phyloP scores from a whole-genome alignment of 2,888 invertebrate species.

The Lithophane leautieri region DNA sequence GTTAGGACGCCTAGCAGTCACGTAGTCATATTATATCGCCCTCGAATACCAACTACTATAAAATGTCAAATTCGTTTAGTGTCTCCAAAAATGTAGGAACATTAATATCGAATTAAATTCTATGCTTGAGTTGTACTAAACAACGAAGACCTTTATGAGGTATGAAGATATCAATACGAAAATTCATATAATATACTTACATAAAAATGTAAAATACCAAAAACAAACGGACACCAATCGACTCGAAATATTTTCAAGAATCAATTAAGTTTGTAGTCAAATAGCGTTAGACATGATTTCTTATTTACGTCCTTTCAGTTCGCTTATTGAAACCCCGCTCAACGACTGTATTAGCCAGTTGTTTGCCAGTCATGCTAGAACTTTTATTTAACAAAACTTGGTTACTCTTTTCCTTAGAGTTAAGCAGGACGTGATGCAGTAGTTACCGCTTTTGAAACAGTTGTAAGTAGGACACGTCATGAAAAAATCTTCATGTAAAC shows the following conservation, averaged over 20 bases:
- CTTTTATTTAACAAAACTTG: constrained; percentile 1
- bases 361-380: background rate
- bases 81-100: background rate
- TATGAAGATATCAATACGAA: background rate
- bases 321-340: background rate
- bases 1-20: constrained; percentile 18
- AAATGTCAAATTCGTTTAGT: constrained; percentile 29
- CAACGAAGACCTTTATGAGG: background rate
- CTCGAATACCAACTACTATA: constrained; percentile 32
- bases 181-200: no score
- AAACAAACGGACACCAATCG: background rate
- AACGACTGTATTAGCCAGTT: constrained; percentile 17
- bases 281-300: background rate
- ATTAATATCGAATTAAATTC: background rate
- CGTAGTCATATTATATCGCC: constrained; percentile 26
- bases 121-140: background rate
- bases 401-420: background rate
- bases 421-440: background rate
- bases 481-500: background rate
- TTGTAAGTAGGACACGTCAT: background rate
- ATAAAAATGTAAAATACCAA: background rate
- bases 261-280: constrained; percentile 19
- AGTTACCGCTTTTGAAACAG: background rate
- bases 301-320: background rate
- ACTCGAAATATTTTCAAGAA: constrained; percentile 6